phyloP scores from a whole-genome alignment of 2,888 invertebrate species.

The Hyppa rectilinea region DNA sequence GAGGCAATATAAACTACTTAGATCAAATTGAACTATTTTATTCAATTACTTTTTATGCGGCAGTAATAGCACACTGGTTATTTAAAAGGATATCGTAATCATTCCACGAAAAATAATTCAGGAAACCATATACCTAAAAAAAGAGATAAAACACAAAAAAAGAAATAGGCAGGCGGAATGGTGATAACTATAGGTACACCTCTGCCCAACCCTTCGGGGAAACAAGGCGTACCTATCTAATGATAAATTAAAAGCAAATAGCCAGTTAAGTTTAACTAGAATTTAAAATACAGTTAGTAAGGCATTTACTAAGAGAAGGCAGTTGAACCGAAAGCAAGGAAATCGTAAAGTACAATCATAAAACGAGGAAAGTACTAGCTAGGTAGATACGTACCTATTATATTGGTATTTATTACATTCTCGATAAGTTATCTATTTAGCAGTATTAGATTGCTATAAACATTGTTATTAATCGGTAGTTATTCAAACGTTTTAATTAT shows the following conservation, averaged over 20 bases:
- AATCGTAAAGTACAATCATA: constrained; percentile 57
- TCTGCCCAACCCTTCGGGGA: no score
- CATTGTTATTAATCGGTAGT: constrained; percentile 51
- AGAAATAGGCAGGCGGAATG: no score
- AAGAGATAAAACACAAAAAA: no score
- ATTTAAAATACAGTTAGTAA: constrained; percentile 44
- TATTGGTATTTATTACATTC: constrained; percentile 42
- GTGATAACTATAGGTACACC: no score
- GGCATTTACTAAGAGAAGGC: constrained; percentile 40
- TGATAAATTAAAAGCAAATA: no score
- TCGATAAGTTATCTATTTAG: constrained; percentile 43
- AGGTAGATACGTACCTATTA: constrained; percentile 1
- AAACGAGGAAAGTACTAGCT: constrained; percentile 31
- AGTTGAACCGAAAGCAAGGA: constrained; percentile 50
- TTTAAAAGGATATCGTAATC: constrained; percentile 13
- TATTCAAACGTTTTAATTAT: constrained; percentile 47
- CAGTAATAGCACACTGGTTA: constrained; percentile 32
- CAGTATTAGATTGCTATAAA: constrained; percentile 25
- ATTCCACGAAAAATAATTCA: constrained; percentile 15
- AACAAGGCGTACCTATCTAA: no score
- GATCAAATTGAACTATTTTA: constrained; percentile 2
- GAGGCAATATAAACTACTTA: constrained; percentile 3
- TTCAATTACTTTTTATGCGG: constrained; percentile 39
- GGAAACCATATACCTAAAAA: constrained; percentile 3
- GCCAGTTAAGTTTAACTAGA: constrained; percentile 7